Evolutionary conservation across 2,797 vertebrate species (phyloP).

Genomic region (Morelia viridis): DNA sequence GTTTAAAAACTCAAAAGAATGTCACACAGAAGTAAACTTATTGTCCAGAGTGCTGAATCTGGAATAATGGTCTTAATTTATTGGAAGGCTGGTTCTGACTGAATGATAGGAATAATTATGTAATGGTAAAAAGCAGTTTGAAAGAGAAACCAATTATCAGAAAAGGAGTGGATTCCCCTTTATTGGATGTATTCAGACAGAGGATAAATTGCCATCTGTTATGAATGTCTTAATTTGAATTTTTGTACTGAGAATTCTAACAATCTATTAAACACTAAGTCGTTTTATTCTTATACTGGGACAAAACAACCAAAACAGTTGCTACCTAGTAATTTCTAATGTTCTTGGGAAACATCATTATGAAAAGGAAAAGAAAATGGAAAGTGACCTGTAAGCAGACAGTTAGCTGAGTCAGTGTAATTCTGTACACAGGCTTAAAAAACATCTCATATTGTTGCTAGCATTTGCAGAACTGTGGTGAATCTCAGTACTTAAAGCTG

Average conservation of each 20-base stretch:
- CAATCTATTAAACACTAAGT: not conserved
- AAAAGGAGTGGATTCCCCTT: not conserved
- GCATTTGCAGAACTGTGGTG: not conserved
- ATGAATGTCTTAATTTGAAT: conserved; percentile 15
- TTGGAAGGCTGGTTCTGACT: not conserved
- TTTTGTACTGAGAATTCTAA: not conserved
- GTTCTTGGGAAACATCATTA: conserved; percentile 6
- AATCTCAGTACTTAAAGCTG: conserved; percentile 3
- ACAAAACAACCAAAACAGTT: not conserved
- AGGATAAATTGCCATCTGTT: not conserved
- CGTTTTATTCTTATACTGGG: not conserved
- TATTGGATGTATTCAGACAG: not conserved
- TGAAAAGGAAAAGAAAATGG: not conserved
- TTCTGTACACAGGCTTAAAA: not conserved
- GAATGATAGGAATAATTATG: not conserved
- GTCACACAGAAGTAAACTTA: not conserved
- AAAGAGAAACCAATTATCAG: not conserved
- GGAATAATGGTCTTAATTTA: not conserved
- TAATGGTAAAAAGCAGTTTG: not conserved
- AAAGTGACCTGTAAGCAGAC: conserved; percentile 6
- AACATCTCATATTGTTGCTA: not conserved
- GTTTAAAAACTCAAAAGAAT: not conserved
- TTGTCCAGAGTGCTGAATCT: not conserved
- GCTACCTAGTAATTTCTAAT: conserved; percentile 30
- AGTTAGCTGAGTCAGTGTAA: not conserved